A percentile compares a stretch with the other conserved stretches of the same genome.
phyloP scores from a whole-genome alignment of 1,140 invertebrate species.

The Coptotermes formosanus region DNA sequence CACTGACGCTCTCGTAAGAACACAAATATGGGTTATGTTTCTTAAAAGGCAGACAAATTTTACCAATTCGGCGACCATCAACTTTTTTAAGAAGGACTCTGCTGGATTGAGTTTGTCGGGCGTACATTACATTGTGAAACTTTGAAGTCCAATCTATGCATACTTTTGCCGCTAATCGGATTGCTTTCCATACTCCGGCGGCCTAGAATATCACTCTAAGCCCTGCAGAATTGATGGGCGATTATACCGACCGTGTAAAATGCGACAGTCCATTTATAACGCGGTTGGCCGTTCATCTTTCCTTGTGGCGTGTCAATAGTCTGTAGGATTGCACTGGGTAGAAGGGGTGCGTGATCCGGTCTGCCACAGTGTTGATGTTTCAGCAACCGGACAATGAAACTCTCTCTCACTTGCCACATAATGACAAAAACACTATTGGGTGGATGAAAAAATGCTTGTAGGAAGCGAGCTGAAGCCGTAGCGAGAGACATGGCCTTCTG shows the following conservation, averaged over 20 bases:
- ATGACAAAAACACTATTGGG: background rate
- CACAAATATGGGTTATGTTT: no score
- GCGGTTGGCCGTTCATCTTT: background rate
- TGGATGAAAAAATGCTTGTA: background rate
- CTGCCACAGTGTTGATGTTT: background rate
- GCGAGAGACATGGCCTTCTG: background rate
- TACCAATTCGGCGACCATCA: no score
- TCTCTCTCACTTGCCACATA: background rate
- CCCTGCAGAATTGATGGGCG: background rate
- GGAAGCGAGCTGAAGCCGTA: background rate
- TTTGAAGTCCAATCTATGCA: no score
- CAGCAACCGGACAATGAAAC: background rate
- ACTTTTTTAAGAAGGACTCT: no score
- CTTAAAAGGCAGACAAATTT: no score
- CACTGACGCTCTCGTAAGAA: no score
- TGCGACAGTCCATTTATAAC: slow-evolving; percentile 1
- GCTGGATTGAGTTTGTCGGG: no score
- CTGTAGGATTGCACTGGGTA: background rate
- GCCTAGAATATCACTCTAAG: no score
- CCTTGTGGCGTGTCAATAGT: background rate
- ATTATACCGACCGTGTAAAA: slow-evolving; percentile 2
- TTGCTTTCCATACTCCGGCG: no score
- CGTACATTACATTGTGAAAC: no score
- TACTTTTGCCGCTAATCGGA: no score
- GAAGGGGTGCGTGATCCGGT: background rate